These are phyloP conservation scores for Hystrix cristata DNA, from an alignment of 2,113 vertebrate species.

Conservation along the genomic window DNA sequence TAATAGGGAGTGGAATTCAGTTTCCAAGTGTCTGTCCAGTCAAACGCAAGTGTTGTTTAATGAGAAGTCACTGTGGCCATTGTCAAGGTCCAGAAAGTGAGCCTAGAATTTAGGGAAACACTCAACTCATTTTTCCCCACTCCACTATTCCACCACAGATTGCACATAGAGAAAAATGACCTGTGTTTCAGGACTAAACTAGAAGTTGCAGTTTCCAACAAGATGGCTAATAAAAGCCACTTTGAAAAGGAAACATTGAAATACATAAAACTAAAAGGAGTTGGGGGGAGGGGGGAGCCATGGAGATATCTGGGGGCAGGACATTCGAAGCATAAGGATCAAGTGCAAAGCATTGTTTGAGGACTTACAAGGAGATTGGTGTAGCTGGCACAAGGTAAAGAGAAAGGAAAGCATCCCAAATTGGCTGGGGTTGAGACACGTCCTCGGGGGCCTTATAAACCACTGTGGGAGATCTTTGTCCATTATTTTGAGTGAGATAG, in stretches of 20 bases:
- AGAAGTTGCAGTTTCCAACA: neutral
- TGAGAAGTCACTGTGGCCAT: neutral
- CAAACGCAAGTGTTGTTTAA: neutral
- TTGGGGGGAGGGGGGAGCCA: neutral
- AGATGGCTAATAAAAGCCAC: neutral
- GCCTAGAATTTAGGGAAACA: neutral
- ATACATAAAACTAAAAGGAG: neutral
- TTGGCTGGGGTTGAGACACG: neutral
- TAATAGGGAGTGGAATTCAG: neutral
- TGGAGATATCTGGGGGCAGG: neutral
- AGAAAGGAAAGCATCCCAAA: neutral
- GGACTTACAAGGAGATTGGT: neutral
- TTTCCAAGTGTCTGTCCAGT: neutral
- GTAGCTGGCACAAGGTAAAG: neutral
- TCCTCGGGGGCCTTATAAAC: neutral
- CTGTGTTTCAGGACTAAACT: neutral
- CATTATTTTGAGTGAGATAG: neutral
- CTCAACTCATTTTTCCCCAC: too few species aligned
- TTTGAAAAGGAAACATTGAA: neutral
- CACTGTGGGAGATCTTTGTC: neutral
- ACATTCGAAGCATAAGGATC: too few species aligned
- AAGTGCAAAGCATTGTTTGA: neutral
- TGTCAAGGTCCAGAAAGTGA: neutral
- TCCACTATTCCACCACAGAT: neutral
- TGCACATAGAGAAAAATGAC: neutral